phyloP scores from a whole-genome alignment of 2,797 vertebrate genomes.

The Hypotaenidia philippensis region DNA sequence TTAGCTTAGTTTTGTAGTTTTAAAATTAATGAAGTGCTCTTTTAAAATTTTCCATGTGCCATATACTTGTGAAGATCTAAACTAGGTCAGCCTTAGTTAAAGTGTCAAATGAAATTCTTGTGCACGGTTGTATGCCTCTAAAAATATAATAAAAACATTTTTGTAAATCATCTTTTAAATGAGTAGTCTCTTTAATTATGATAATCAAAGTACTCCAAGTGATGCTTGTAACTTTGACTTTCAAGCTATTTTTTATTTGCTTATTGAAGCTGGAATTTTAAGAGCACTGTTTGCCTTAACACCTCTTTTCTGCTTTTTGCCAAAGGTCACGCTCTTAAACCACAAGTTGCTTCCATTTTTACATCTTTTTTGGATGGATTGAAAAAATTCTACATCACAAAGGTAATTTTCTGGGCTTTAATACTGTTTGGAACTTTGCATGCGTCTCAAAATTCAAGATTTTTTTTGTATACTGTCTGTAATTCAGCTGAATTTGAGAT shows the following conservation, averaged over 20 bases:
- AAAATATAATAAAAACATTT: not conserved
- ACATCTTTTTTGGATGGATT: constrained; percentile 97
- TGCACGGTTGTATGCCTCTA: not conserved
- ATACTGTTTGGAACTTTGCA: not conserved
- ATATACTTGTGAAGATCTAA: constrained; percentile 18
- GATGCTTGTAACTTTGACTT: not conserved
- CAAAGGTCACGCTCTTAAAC: constrained; percentile 97
- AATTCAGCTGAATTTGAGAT: not conserved
- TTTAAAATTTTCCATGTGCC: not conserved
- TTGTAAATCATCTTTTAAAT: not conserved
- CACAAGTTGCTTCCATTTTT: constrained; percentile 98
- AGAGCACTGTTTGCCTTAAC: not conserved
- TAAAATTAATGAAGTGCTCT: constrained; percentile 60
- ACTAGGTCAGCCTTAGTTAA: constrained; percentile 47
- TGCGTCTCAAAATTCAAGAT: not conserved
- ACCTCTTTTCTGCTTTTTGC: not conserved
- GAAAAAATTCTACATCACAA: constrained; percentile 99
- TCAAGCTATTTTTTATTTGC: not conserved
- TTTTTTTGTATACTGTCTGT: not conserved
- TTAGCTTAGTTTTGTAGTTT: constrained; percentile 40
- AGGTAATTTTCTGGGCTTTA: constrained; percentile 83
- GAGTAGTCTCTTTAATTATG: not conserved
- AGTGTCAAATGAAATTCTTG: not conserved
- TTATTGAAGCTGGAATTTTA: not conserved
- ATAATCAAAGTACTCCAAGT: not conserved